A percentile compares a stretch with the other conserved stretches of the same genome.
These are phyloP conservation scores for Acrocephalus scirpaceus DNA, from an alignment of 2,797 vertebrate species.

Conservation along the genomic window DNA sequence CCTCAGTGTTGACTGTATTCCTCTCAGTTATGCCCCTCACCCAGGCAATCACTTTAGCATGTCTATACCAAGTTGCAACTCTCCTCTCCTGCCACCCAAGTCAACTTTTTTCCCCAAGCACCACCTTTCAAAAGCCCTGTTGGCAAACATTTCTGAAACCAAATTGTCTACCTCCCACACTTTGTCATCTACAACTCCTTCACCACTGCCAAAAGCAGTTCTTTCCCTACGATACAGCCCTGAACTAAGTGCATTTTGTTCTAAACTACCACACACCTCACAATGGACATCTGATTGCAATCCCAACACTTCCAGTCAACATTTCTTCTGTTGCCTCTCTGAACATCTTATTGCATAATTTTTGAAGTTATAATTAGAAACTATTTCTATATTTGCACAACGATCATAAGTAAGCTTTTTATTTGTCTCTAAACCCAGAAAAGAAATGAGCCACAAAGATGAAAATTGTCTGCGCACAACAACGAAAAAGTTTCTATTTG, in stretches of 20 bases:
- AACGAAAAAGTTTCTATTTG: neutral
- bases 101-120: neutral
- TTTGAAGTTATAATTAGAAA: neutral
- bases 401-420: neutral
- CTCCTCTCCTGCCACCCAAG: neutral
- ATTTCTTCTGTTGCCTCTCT: neutral
- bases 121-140: neutral
- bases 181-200: neutral
- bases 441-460: neutral
- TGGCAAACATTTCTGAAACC: neutral
- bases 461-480: neutral
- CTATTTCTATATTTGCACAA: neutral
- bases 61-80: neutral
- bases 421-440: neutral
- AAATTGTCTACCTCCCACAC: neutral
- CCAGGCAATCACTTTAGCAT: neutral
- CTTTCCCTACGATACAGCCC: neutral
- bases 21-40: neutral
- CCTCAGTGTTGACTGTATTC: neutral
- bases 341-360: neutral
- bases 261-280: neutral
- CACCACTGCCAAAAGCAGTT: neutral
- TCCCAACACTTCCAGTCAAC: neutral
- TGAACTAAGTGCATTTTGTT: neutral
- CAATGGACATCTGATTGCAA: neutral